Conservation (phyloP, 2,113 vertebrate species). For the Apteryx mantelli region DNA sequence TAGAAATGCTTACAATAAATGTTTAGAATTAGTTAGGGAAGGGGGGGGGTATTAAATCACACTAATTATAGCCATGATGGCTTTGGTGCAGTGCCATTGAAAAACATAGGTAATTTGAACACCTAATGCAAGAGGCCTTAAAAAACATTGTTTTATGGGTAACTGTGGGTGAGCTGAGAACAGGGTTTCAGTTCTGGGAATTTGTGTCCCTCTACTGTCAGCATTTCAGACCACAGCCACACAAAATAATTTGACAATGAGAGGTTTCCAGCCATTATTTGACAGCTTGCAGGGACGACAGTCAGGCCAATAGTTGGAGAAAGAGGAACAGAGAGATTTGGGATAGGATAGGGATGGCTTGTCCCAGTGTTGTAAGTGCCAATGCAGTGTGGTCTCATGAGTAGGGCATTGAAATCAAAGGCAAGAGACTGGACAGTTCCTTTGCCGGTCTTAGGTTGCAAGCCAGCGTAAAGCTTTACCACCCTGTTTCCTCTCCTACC, state of each 20-base stretch:
- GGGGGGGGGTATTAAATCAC: constrained; percentile 47
- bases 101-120: neutral
- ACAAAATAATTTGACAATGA: neutral
- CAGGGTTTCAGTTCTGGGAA: neutral
- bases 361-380: neutral
- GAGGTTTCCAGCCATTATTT: neutral
- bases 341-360: neutral
- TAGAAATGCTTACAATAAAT: constrained; percentile 58
- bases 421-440: neutral
- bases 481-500: neutral
- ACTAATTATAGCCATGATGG: constrained; percentile 29
- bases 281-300: neutral
- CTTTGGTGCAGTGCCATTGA: constrained; percentile 46
- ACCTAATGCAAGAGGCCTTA: neutral
- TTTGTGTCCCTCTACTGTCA: neutral
- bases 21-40: constrained; percentile 56
- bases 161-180: neutral
- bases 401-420: neutral
- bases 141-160: neutral
- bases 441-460: neutral
- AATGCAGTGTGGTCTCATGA: neutral
- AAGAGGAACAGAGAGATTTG: neutral
- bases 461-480: neutral
- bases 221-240: neutral
- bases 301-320: neutral